Evolutionary conservation across 1,140 invertebrate genomes (phyloP), one percentile per base, ranked within the genome.

Genomic region (Magallana ariakensis): DNA sequence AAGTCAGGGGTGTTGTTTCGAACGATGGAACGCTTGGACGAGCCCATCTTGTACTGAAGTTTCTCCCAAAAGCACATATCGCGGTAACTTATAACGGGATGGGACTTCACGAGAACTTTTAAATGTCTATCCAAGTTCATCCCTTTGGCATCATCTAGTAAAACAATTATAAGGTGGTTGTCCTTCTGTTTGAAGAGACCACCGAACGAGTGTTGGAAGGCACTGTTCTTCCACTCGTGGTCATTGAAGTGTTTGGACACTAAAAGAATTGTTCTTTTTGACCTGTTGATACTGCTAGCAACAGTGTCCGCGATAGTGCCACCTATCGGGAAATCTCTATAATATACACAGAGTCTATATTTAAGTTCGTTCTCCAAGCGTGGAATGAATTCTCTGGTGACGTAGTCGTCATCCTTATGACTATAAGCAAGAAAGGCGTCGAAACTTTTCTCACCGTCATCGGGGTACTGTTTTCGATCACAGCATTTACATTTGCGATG

Each of bases 31-130:
- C 19, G 46, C 10, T 54, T 56, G 11, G 80, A n/a, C 13, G 90
- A 87, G n/a, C 98, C 98, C 93, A 99, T 95, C 54, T 97, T 97
- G 94, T 98, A 99, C 88, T 97, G 96, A 56, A 99, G 95, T 94
- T 98, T 98, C 92, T 98, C 97, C 98, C 98, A 99, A 94, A 99
- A 99, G 62, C 97, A 95, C 93, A 97, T 98, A 62, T 92, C 89
- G 82, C 95, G 94, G 95, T 96, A 96, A 75, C 95, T 93, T 11
- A 96, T 93, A 91, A 96, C 96, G 82, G 96, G 96, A 87, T 96
- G 95, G 0, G 96, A 96, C 90, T 96, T 96, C 88, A 92, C 85
- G 88, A 92, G 90, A 81, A 90, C 46, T 80, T 89, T 90, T 8
- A 92, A 84, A 54, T 92, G 90, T 53, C 83, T 84, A n/a, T 90